A percentile compares a stretch with the other conserved stretches of the same genome.
These are phyloP conservation scores for Muntiacus reevesi DNA, from an alignment of 2,113 vertebrate species.

Conservation along the genomic window DNA sequence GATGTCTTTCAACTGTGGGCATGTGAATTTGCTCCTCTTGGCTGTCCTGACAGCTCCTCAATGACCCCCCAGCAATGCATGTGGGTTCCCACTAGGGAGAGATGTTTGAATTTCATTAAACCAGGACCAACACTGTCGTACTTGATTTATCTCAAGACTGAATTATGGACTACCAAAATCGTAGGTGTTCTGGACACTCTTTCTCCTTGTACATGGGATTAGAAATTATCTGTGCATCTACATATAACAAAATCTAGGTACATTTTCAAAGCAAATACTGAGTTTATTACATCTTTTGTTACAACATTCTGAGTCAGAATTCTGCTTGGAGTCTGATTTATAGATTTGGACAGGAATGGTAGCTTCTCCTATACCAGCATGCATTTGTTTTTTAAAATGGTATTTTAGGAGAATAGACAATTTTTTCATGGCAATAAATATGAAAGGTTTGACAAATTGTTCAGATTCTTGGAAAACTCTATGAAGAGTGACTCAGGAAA, in stretches of 20 bases:
- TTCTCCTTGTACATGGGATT: not conserved
- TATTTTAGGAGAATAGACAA: not conserved
- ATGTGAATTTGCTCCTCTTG: not conserved
- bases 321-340: not conserved
- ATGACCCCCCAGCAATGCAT: accelerated
- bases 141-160: not conserved
- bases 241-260: not conserved
- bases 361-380: not conserved
- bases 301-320: not conserved
- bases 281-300: not conserved
- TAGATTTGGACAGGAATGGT: not conserved
- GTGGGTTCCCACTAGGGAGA: not conserved
- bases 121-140: not conserved
- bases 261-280: not conserved
- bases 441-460: not conserved
- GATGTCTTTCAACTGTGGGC: not conserved
- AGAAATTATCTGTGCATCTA: not conserved
- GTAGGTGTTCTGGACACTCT: not conserved
- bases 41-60: no score
- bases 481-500: not conserved
- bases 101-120: not conserved
- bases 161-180: not conserved
- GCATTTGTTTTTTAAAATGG: not conserved
- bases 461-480: not conserved
- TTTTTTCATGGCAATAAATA: not conserved